phyloP scores from a whole-genome alignment of 1,140 invertebrate genomes.

The Danaus plexippus region DNA sequence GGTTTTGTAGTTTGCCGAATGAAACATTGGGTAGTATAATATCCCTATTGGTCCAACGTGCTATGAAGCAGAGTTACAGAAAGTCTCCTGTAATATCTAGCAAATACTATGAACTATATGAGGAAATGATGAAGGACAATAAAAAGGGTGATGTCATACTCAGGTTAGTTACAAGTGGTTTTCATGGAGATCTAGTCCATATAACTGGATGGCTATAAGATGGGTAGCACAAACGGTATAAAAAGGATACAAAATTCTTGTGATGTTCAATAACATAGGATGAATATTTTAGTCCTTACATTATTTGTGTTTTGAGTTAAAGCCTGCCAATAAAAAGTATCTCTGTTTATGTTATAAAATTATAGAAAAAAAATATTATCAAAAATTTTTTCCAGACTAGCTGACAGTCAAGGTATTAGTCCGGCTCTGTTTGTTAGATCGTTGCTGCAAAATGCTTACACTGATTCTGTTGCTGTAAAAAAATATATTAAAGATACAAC shows the following conservation, averaged over 20 bases:
- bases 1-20: slow-evolving; percentile 41
- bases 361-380: too few relatives aligned
- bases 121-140: slow-evolving; percentile 48
- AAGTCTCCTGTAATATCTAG: slow-evolving; percentile 60
- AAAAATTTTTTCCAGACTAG: slow-evolving; percentile 40
- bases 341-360: too few relatives aligned
- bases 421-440: slow-evolving; percentile 63
- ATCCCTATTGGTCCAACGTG: slow-evolving; percentile 51
- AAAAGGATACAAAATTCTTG: too few relatives aligned
- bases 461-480: slow-evolving; percentile 55
- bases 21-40: slow-evolving; percentile 56
- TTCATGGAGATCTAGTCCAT: too few relatives aligned
- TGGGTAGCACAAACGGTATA: too few relatives aligned
- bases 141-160: slow-evolving; percentile 49
- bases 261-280: too few relatives aligned
- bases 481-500: slow-evolving; percentile 80
- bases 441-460: slow-evolving; percentile 52
- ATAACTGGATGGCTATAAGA: too few relatives aligned
- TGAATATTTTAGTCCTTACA: too few relatives aligned
- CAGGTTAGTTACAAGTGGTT: slow-evolving; percentile 34
- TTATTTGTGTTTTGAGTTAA: too few relatives aligned
- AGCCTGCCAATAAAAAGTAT: too few relatives aligned
- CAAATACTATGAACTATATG: slow-evolving; percentile 60
- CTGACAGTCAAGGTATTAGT: slow-evolving; percentile 56
- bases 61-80: slow-evolving; percentile 61